phyloP scores from a whole-genome alignment of 2,113 vertebrate genomes.

The Plotosus lineatus region DNA sequence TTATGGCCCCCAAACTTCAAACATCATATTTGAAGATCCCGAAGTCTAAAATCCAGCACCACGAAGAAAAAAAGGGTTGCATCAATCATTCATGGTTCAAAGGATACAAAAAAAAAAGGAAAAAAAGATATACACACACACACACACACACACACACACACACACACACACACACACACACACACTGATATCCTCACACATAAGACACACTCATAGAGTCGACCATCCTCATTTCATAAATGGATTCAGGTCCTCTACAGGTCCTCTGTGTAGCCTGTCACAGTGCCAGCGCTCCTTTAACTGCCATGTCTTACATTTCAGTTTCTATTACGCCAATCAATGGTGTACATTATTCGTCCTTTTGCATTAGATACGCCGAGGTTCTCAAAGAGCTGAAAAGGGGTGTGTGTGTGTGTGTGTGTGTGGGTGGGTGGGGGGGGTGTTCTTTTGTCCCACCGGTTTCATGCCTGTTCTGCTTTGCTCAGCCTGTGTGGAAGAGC shows the following conservation, averaged over 20 bases:
- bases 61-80: conserved; percentile 18
- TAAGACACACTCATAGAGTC: conserved; percentile 45
- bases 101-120: conserved; percentile 50
- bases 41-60: neutral
- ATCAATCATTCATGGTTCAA: conserved; percentile 38
- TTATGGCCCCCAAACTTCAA: neutral
- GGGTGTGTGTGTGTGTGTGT: conserved; percentile 25
- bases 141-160: neutral
- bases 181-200: neutral
- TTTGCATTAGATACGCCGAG: conserved; percentile 51
- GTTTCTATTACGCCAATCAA: conserved; percentile 66
- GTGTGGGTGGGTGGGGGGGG: conserved; percentile 16
- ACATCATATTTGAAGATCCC: conserved; percentile 13
- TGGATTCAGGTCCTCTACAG: conserved; percentile 56
- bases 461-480: conserved; percentile 22
- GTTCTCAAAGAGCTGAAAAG: conserved; percentile 28
- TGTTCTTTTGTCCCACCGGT: conserved; percentile 24
- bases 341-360: conserved; percentile 55
- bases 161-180: conserved; percentile 4
- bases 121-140: neutral
- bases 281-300: conserved; percentile 59
- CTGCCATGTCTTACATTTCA: conserved; percentile 63
- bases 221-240: conserved; percentile 57
- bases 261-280: conserved; percentile 51
- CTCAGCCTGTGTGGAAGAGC: neutral